Base-by-base conservation (phyloP, 2,888 invertebrate genomes). In the Pantelozetes paolii region DNA sequence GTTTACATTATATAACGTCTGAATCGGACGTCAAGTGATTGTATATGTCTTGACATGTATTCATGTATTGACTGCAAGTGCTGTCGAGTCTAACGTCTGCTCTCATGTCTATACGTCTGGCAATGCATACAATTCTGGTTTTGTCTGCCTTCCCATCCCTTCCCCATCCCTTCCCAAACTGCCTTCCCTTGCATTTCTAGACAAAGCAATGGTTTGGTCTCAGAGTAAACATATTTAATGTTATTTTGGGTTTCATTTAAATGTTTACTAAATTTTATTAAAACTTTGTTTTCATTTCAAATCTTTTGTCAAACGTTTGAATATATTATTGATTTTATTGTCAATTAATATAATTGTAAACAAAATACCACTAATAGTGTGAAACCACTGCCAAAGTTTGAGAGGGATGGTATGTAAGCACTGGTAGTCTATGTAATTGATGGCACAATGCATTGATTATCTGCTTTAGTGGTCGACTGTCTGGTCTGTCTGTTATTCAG, bases 401-500 rank as follows among this genome's bases (percentile, higher is more conserved):
- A n/a, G n/a, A n/a, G n/a, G n/a, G 36, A 9, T 8, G 36, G 36
- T 9, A 9, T 36, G 5, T 5, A 36, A 9, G 5, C 36, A 5
- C 6, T 36, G 36, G 9, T 8, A 36, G 36, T 36, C 6, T 5
- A 36, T 9, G 36, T 36, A 45, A 45, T 45, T 45, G 45, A 45
- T 45, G 45, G 62, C 26, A 1, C 20, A n/a, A 62, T 32, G 28
- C 36, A 62, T 62, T 62, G 62, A 62, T 62, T 62, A 32, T 32
- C 18, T 54, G 26, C 28, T 13, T 28, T n/a, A 36, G 32, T 62
- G 62, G 36, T 30, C 18, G 62, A 62, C 62, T 32, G 62, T 62
- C 62, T 62, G n/a, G 62, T 62, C 62, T 62, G 50, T n/a, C 50
- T 54, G 23, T 20, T 20, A 20, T 54, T 54, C 54, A 54, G 54